Evolutionary conservation across 2,113 vertebrate genomes (phyloP), one percentile per base, ranked within the genome.

Genomic region (Bungarus multicinctus): DNA sequence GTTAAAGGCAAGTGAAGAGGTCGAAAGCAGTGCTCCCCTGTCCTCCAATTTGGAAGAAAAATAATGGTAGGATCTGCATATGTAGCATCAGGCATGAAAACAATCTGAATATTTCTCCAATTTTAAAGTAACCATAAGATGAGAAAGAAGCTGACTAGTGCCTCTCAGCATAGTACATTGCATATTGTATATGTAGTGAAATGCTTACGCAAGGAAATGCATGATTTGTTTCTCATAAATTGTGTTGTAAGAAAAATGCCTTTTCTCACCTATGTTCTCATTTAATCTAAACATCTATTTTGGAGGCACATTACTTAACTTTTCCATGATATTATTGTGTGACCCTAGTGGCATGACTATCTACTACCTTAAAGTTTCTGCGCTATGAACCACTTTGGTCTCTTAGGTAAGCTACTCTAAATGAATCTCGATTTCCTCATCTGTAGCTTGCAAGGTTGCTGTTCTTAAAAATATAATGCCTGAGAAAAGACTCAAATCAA

Each of bases 81-180:
- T 95, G 97, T 39, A 95, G 89, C 60, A 97, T 90, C 92, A 92
- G 96, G 97, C 60, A 89, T 90, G 91, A 92, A 96, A 88, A 88
- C 92, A 94, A 94, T 92, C 92, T 69, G 87, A 88, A 90, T 94
- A 89, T 91, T 11, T 50, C 23, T 93, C 94, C 96, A 96, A 94
- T 89, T 93, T 94, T 95, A 95, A 27, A 43, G 27, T 89, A 94
- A 90, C 91, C 95, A 90, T 92, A 95, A 92, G 34, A 95, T 91
- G 50, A 94, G 3, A 25, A 90, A 89, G 64, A 93, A 47, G 5
- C 45, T 94, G 92, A 89, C 91, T 91, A 93, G 30, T 74, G 60
- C 25, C 69, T 94, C 74, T 18, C 92, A 92, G 39, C 10, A 30
- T 25, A n/a, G 93, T 20, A 45, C 74, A 27, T 69, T 57, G 30